A percentile compares a stretch with the other conserved stretches of the same genome.
phyloP scores from a whole-genome alignment of 2,888 invertebrate genomes.

The Metopia argyrocephala region DNA sequence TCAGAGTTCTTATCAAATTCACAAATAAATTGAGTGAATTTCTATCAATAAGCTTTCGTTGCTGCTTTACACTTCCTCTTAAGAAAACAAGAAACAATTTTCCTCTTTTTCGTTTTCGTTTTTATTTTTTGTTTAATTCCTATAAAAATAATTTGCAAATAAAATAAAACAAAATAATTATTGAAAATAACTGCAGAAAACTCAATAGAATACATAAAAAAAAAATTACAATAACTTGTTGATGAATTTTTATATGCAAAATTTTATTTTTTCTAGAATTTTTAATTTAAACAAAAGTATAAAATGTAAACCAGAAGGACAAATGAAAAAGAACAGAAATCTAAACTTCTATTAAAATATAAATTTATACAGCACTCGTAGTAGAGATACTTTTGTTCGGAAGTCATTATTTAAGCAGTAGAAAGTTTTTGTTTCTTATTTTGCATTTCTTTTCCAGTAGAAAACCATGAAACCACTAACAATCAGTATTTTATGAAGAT shows the following conservation, averaged over 20 bases:
- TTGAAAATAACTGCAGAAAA: not conserved
- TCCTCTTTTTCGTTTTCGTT: not conserved
- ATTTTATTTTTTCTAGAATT: not conserved
- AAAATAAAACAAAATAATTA: not conserved
- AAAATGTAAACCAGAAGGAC: not conserved
- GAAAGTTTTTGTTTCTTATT: not conserved
- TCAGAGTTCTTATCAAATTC: not conserved
- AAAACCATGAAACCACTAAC: not conserved
- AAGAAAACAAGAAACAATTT: too few species aligned
- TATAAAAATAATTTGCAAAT: slow-evolving; percentile 25
- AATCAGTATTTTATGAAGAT: too few species aligned
- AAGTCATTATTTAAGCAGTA: not conserved
- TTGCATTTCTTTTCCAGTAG: not conserved
- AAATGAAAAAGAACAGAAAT: not conserved
- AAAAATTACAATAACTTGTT: not conserved
- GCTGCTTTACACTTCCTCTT: not conserved
- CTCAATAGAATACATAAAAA: not conserved
- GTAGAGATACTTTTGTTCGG: not conserved
- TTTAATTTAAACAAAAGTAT: not conserved
- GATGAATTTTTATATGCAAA: not conserved
- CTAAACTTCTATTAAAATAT: not conserved
- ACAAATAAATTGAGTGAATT: slow-evolving; percentile 4
- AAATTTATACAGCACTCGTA: not conserved
- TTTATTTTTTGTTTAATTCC: not conserved
- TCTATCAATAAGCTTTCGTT: slow-evolving; percentile 17